These are phyloP conservation scores for Heterodera carotae DNA, from an alignment of 1,140 invertebrate genomes.

Conservation along the genomic window DNA sequence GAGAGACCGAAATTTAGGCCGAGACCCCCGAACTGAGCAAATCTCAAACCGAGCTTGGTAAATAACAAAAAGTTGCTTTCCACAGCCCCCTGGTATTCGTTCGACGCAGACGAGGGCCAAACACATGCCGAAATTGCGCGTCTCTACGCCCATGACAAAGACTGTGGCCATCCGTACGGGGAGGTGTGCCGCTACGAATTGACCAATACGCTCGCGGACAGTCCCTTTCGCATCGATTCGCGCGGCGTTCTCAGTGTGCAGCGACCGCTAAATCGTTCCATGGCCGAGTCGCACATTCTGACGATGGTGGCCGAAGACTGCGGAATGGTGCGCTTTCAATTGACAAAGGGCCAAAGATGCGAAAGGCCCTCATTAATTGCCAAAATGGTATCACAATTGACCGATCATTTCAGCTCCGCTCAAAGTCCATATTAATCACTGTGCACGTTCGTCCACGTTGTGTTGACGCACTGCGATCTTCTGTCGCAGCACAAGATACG, in stretches of 20 bases:
- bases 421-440: slow-evolving; percentile 61
- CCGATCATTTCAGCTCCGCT: slow-evolving; percentile 40
- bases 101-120: slow-evolving; percentile 58
- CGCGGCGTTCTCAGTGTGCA: slow-evolving; percentile 60
- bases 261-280: slow-evolving; percentile 55
- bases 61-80: no score
- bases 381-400: no score
- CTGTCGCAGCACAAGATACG: background rate
- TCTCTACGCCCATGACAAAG: slow-evolving; percentile 54
- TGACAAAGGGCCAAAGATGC: no score
- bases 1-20: no score
- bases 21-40: no score
- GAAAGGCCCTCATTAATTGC: no score
- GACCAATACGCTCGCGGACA: slow-evolving; percentile 61
- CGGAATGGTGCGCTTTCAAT: slow-evolving; percentile 48
- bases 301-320: slow-evolving; percentile 64
- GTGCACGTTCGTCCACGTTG: slow-evolving; percentile 59
- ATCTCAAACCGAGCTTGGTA: no score
- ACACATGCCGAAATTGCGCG: slow-evolving; percentile 51
- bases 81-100: slow-evolving; percentile 63
- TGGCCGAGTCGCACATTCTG: slow-evolving; percentile 60
- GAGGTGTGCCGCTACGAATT: slow-evolving; percentile 63
- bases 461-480: slow-evolving; percentile 42
- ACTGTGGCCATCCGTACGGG: slow-evolving; percentile 64
- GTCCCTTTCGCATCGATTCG: slow-evolving; percentile 59